Conservation (phyloP, 2,888 invertebrate genomes). For the Andrena minutula region DNA sequence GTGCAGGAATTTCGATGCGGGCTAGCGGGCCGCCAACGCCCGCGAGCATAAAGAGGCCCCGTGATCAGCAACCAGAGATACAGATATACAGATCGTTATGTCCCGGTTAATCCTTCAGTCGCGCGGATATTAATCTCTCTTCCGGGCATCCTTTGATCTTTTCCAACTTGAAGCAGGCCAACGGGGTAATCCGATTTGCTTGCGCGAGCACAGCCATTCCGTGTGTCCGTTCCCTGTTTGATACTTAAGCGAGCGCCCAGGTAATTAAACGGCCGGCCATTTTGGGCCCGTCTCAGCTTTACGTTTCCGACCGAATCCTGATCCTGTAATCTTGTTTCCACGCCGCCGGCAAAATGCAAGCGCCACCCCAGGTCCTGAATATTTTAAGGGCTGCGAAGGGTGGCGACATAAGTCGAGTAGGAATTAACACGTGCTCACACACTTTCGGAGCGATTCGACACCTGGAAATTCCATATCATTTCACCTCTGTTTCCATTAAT, state of each 20-base stretch:
- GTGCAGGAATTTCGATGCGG: slow-evolving; percentile 47
- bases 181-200: slow-evolving; percentile 25
- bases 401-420: background rate
- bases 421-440: too few relatives aligned
- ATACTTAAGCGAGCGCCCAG: slow-evolving; percentile 1
- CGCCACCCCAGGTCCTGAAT: background rate
- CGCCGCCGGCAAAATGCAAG: background rate
- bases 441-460: too few relatives aligned
- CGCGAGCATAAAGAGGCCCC: slow-evolving; percentile 24
- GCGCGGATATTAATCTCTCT: slow-evolving; percentile 24
- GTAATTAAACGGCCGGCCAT: slow-evolving; percentile 19
- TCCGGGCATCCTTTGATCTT: slow-evolving; percentile 29
- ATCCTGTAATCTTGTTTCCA: background rate
- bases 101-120: background rate
- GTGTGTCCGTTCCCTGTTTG: background rate
- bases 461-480: too few relatives aligned
- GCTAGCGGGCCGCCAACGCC: slow-evolving; percentile 6
- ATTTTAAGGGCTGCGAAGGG: background rate
- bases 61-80: background rate
- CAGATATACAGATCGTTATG: background rate
- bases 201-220: too few relatives aligned
- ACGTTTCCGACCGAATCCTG: background rate
- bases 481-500: too few relatives aligned
- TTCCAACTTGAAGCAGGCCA: background rate
- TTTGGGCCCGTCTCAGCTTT: background rate